These are phyloP conservation scores for Pelochelys cantorii DNA, from an alignment of 2,797 vertebrate species.

Conservation along the genomic window DNA sequence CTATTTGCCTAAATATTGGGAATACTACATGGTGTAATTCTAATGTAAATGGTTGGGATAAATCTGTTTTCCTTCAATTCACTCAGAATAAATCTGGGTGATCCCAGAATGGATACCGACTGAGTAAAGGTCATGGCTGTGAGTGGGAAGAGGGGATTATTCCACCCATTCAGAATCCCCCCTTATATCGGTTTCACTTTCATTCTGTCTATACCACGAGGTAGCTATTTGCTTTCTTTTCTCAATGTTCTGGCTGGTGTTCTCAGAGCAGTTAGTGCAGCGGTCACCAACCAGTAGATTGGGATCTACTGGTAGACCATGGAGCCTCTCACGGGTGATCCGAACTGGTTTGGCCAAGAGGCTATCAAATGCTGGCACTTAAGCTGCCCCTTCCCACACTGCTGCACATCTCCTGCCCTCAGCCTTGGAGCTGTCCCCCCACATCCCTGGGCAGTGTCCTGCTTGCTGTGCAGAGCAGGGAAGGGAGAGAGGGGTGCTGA, in stretches of 20 bases:
- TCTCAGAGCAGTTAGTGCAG: neutral
- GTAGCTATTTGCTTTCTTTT: neutral
- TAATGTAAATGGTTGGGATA: conserved; percentile 40
- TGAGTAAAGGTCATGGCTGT: neutral
- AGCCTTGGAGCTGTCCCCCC: no score
- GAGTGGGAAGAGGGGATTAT: neutral
- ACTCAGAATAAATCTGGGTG: conserved; percentile 23
- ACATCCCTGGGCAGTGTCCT: no score
- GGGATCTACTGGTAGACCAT: no score
- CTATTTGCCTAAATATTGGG: conserved; percentile 3
- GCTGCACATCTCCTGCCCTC: no score
- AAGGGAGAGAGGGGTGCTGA: no score
- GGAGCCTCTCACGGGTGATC: no score
- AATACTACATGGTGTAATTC: neutral
- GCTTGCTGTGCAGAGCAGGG: no score
- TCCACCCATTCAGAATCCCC: conserved; percentile 16
- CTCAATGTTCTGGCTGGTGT: neutral
- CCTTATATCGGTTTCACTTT: neutral
- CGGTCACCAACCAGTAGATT: no score
- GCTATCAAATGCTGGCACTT: no score
- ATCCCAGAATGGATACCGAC: neutral
- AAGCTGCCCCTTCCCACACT: no score
- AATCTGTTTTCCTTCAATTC: conserved; percentile 24
- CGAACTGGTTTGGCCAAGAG: no score
- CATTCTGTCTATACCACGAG: neutral